Conservation (phyloP, 2,888 invertebrate species). For the Drosophila seclusa region DNA sequence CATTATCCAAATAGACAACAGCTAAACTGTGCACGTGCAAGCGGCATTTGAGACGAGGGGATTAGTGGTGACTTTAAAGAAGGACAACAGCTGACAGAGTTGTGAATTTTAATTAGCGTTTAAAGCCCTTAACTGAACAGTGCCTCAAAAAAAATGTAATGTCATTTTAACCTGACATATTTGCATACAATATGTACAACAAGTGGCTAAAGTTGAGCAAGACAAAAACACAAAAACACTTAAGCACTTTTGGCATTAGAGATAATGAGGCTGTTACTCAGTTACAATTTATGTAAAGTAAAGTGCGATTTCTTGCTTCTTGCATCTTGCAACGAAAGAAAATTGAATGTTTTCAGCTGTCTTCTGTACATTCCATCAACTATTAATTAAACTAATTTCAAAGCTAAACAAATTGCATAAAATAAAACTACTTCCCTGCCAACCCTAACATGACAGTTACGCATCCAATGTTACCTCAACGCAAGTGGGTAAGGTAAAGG, state of each 20-base stretch:
- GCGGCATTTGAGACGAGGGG: neutral
- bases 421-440: neutral
- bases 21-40: conserved; percentile 20
- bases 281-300: neutral
- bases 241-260: neutral
- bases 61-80: conserved; percentile 6
- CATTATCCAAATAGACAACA: conserved; percentile 11
- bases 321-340: neutral
- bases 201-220: no score
- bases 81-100: conserved; percentile 17
- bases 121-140: neutral
- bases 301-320: neutral
- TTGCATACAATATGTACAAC: neutral
- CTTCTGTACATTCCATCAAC: neutral
- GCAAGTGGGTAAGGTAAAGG: conserved; percentile 2
- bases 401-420: neutral
- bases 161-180: neutral
- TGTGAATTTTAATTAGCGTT: conserved; percentile 16
- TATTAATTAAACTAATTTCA: neutral
- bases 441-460: neutral
- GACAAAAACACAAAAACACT: neutral
- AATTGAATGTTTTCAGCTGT: neutral
- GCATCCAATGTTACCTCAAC: neutral
- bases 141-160: neutral
- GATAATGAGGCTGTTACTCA: neutral